Evolutionary conservation across 2,888 invertebrate species (phyloP), one percentile per base, ranked within the genome.

Genomic region (Hypena proboscidalis): DNA sequence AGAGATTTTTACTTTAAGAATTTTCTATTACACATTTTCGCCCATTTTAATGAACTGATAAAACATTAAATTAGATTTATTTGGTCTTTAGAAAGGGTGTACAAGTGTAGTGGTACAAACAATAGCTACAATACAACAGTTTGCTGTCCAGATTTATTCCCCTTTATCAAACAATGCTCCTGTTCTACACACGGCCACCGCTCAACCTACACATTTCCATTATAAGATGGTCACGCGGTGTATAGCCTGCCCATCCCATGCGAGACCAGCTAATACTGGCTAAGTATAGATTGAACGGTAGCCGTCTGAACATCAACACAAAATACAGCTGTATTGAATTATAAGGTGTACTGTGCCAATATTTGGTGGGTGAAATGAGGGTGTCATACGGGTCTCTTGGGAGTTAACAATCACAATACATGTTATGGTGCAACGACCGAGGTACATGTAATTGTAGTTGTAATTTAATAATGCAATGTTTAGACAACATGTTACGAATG

Each of bases 291-390:
- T n/a, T n/a, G n/a, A n/a, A n/a, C n/a, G n/a, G n/a, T n/a, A n/a
- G n/a, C n/a, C n/a, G n/a, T n/a, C n/a, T n/a, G n/a, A 39, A 53
- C 49, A 38, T 25, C 40, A 29, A 45, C 44, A 40, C 39, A 32
- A 48, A 52, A 62, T 56, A 64, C 38, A 46, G 33, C 37, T 32
- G 38, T 34, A 62, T 47, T 53, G 38, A 63, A 63, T 63, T 63
- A 60, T 48, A 53, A 44, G 27, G 27, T 19, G 25, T 27, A 33
- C 13, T 34, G 14, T 31, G 52, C 46, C 55, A 62, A 64, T 68
- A 61, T 70, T 70, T 61, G 57, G 39, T 13, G 47, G 36, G 37
- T 33, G 33, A 25, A 21, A 32, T 23, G 33, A 34, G 44, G 44
- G 38, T 13, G 34, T 20, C 31, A 35, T 40, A 40, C 33, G 19